Evolutionary conservation across 2,888 invertebrate species (phyloP), one percentile per base, ranked within the genome.

Genomic region (Tenthredo distinguenda): DNA sequence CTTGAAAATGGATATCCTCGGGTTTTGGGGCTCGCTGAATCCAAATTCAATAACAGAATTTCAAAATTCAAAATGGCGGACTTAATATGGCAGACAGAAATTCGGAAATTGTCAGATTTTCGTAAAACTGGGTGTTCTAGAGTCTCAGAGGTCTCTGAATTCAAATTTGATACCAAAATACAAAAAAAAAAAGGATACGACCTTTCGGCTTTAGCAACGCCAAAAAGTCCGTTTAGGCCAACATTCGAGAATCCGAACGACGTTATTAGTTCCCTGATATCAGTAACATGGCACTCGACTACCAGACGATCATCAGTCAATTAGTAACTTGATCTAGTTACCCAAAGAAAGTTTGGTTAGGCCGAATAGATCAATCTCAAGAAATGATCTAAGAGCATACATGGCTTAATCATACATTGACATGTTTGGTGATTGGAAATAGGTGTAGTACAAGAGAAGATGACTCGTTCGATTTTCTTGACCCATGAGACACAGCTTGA

Each of bases 321-420:
- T 74, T 74, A 74, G 72, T 43, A 74, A 74, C 26, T 43, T 4
- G 72, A 74, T 43, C 10, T 43, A 5, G 26, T 74, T 9, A 71
- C 12, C 18, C 15, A 68, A 68, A 34, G 18, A 68, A 62, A 26
- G 12, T 26, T 21, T 10, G 3, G 62, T 62, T 10, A 18, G 18
- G 5, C 18, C 68, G 68, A 10, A 10, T 12, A 34, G 68, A 18
- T 68, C 68, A 34, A 68, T 68, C 34, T 68, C 34, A 34, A 68
- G 68, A 18, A 31, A 26, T 34, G 31, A 68, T 68, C 68, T 7
- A 18, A 34, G 34, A 0, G 12, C 18, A 26, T 26, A 68, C 34
- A 15, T 15, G 31, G 2, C 18, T 68, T 68, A 26, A 68, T 68
- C 68, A 34, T 34, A 68, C 4, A 62, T 62, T 62, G 62, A 62